Conservation (phyloP, 2,113 vertebrate species). For the Lutjanus erythropterus region DNA sequence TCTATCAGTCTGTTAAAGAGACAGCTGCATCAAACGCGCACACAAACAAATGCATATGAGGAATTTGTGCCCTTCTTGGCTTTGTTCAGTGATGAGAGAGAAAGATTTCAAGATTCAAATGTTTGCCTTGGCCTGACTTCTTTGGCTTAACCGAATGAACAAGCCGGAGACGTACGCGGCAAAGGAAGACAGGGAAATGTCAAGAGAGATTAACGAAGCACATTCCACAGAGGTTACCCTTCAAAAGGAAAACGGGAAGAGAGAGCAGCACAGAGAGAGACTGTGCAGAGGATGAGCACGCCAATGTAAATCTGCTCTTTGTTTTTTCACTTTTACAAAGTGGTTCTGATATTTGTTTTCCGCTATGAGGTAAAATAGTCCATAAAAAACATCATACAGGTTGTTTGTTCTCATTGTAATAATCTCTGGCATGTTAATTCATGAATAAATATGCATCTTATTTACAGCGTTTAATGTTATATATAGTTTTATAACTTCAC, state of each 20-base stretch:
- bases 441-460: not conserved
- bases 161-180: constrained; percentile 57
- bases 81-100: constrained; percentile 31
- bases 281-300: not conserved
- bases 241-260: constrained; percentile 46
- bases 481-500: too few species aligned
- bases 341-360: constrained; percentile 28
- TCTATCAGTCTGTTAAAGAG: constrained; percentile 21
- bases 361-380: not conserved
- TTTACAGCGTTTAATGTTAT: too few species aligned
- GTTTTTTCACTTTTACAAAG: constrained; percentile 34
- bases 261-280: not conserved
- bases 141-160: constrained; percentile 63
- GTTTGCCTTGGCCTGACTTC: constrained; percentile 62
- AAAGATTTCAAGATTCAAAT: constrained; percentile 53
- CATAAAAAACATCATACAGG: not conserved
- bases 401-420: not conserved
- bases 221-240: constrained; percentile 77
- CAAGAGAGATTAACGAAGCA: constrained; percentile 78
- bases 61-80: constrained; percentile 15
- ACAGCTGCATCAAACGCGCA: constrained; percentile 34
- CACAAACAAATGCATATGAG: constrained; percentile 8
- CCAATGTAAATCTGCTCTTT: constrained; percentile 31
- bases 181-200: constrained; percentile 77
- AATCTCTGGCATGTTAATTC: not conserved